Evolutionary conservation across 2,113 vertebrate species (phyloP).

Genomic region (Anguilla japonica): DNA sequence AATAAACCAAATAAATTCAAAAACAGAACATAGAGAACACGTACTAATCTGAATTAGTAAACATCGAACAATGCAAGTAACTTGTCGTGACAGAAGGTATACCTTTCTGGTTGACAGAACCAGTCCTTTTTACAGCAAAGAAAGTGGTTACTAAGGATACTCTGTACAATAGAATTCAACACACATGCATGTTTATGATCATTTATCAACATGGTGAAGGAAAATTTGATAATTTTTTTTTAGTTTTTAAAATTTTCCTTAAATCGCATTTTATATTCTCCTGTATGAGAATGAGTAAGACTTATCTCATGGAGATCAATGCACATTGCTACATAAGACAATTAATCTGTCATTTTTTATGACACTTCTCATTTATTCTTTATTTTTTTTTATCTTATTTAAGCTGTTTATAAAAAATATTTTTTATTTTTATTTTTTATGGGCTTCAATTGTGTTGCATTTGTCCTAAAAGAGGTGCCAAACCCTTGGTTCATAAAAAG

Average conservation of each 20-base stretch:
- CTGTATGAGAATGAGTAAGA: slow-evolving; percentile 98
- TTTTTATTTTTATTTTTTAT: slow-evolving; percentile 60
- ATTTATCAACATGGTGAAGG: slow-evolving; percentile 98
- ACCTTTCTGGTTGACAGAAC: slow-evolving; percentile 84
- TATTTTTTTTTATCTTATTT: slow-evolving; percentile 62
- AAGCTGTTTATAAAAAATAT: slow-evolving; percentile 82
- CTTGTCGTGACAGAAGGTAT: slow-evolving; percentile 74
- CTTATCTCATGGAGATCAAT: slow-evolving; percentile 99
- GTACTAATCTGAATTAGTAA: slow-evolving; percentile 90
- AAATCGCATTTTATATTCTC: slow-evolving; percentile 96
- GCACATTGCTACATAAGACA: slow-evolving; percentile 99
- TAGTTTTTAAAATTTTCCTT: slow-evolving; percentile 63
- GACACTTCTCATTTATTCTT: slow-evolving; percentile 80
- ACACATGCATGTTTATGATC: slow-evolving; percentile 97
- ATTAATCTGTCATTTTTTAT: slow-evolving; percentile 88
- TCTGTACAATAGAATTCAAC: slow-evolving; percentile 92
- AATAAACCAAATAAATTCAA: slow-evolving; percentile 77
- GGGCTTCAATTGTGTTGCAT: slow-evolving; percentile 88
- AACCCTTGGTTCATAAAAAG: slow-evolving; percentile 91
- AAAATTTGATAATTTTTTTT: slow-evolving; percentile 74
- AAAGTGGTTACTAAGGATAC: slow-evolving; percentile 92
- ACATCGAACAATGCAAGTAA: slow-evolving; percentile 83
- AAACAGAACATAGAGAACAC: slow-evolving; percentile 85
- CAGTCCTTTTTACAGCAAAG: slow-evolving; percentile 87
- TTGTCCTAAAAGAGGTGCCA: slow-evolving; percentile 93